phyloP scores from a whole-genome alignment of 1,140 invertebrate genomes.

The Anastrepha obliqua region DNA sequence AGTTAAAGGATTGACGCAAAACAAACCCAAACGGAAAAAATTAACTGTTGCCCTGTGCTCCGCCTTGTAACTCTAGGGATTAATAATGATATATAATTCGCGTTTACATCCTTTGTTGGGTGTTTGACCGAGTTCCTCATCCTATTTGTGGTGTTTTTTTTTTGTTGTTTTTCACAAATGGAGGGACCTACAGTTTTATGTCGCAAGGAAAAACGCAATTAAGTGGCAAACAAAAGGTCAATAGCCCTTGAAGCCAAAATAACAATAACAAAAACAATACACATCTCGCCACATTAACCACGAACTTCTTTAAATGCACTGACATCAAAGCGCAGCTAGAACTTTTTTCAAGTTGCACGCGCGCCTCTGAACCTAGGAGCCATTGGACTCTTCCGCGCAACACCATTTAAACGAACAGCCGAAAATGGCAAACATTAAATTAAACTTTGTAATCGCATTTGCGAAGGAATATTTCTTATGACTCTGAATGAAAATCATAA shows the following conservation, averaged over 20 bases:
- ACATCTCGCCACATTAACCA: not conserved
- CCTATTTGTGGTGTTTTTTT: no score
- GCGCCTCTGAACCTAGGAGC: not conserved
- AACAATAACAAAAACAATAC: not conserved
- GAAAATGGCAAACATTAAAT: conserved; percentile 30
- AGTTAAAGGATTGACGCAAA: no score
- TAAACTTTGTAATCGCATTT: conserved; percentile 29
- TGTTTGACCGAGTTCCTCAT: no score
- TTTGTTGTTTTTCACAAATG: no score
- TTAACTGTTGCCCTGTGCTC: no score
- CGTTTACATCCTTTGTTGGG: no score
- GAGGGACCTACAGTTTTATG: no score
- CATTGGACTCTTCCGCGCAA: not conserved
- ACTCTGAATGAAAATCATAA: not conserved
- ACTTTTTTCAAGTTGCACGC: not conserved
- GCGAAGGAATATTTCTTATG: conserved; percentile 22
- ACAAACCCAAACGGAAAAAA: no score
- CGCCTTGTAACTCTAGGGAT: no score
- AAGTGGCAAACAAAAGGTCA: not conserved
- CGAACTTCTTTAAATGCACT: not conserved
- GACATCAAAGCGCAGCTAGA: not conserved
- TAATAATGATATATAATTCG: no score
- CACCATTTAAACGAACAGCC: not conserved
- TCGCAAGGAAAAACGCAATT: not conserved
- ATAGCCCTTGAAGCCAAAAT: not conserved